A percentile compares a stretch with the other conserved stretches of the same genome.
Conservation (phyloP, 2,888 invertebrate genomes). For the Yponomeuta malinellus region DNA sequence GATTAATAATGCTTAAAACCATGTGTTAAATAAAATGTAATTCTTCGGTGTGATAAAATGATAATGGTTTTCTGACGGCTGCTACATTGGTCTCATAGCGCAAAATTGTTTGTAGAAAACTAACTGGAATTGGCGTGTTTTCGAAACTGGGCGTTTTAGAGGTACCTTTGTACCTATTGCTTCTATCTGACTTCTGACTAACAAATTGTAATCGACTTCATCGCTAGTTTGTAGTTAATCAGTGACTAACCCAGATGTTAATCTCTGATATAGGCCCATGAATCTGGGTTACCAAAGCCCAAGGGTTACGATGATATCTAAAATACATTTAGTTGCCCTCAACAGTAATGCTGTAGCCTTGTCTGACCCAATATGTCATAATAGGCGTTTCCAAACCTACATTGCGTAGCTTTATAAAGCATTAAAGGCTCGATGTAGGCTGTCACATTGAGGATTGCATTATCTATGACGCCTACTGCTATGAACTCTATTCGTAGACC, state of each 20-base stretch:
- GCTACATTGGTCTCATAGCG: too few relatives aligned
- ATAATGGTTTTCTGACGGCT: too few relatives aligned
- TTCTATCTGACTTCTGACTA: neutral
- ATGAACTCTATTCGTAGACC: neutral
- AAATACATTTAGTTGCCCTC: neutral
- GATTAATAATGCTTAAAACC: too few relatives aligned
- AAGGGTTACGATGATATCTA: neutral
- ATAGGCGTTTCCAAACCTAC: neutral
- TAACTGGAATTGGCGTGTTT: too few relatives aligned
- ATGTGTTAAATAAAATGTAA: too few relatives aligned
- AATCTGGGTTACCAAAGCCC: neutral
- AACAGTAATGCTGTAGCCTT: neutral
- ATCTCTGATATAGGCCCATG: neutral
- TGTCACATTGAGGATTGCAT: neutral
- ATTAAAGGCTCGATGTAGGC: neutral
- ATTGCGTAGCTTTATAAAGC: neutral
- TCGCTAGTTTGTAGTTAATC: neutral
- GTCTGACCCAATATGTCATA: neutral
- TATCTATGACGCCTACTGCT: neutral
- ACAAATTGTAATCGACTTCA: neutral
- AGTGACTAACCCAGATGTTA: neutral
- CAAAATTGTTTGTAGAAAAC: too few relatives aligned
- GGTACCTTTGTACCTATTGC: too few relatives aligned
- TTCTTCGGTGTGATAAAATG: too few relatives aligned
- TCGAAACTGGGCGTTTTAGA: too few relatives aligned